Percentiles rank a stretch among this genome's conserved stretches.
phyloP scores from a whole-genome alignment of 2,797 vertebrate genomes.

The Podargus strigoides region DNA sequence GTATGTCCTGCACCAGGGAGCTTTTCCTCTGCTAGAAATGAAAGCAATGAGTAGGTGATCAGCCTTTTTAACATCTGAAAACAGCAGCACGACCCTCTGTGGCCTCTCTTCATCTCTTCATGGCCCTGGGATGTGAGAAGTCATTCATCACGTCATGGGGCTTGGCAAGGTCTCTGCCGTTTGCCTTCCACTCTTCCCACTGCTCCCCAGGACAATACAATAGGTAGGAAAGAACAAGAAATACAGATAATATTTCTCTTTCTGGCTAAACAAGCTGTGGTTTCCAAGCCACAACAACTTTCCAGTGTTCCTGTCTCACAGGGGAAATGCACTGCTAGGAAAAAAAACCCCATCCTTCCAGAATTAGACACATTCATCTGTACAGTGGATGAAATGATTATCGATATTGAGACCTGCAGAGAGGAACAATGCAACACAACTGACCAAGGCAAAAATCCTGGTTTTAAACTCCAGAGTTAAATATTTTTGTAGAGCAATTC shows the following conservation, averaged over 20 bases:
- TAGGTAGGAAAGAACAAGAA: slow-evolving; percentile 58
- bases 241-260: slow-evolving; percentile 58
- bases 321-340: neutral
- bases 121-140: slow-evolving; percentile 45
- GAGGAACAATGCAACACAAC: neutral
- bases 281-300: neutral
- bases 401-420: neutral
- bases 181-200: slow-evolving; percentile 39
- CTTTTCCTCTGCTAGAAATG: neutral
- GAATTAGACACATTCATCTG: slow-evolving; percentile 25
- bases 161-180: slow-evolving; percentile 10
- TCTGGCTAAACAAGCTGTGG: slow-evolving; percentile 8
- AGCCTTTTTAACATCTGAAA: slow-evolving; percentile 19
- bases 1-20: neutral
- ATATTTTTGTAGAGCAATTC: neutral
- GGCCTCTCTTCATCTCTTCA: slow-evolving; percentile 26
- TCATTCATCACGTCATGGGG: neutral
- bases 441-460: neutral
- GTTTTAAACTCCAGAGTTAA: neutral
- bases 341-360: slow-evolving; percentile 36
- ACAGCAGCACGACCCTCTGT: neutral
- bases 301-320: neutral
- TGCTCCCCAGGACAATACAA: slow-evolving; percentile 31
- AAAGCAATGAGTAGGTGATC: neutral
- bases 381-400: neutral